Evolutionary conservation across 2,888 invertebrate genomes (phyloP).

Genomic region (Tuta absoluta): DNA sequence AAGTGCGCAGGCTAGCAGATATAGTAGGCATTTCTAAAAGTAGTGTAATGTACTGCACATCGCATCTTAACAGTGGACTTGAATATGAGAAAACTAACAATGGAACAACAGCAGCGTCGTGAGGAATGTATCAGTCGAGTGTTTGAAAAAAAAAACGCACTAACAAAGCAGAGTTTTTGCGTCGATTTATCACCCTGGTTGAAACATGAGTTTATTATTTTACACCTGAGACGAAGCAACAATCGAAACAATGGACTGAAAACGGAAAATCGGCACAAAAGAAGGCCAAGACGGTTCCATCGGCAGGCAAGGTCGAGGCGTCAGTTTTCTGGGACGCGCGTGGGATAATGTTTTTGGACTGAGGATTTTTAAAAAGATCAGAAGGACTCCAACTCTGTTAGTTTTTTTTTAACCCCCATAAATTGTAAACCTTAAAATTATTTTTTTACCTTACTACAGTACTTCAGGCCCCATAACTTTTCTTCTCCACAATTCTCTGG

Average conservation of each 20-base stretch:
- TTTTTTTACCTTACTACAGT: too few relatives aligned
- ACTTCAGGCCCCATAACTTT: too few relatives aligned
- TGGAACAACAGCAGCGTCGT: conserved; percentile 30
- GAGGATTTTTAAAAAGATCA: too few relatives aligned
- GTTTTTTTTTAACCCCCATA: too few relatives aligned
- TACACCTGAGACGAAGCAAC: conserved; percentile 32
- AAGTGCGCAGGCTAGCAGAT: neutral
- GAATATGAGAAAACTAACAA: conserved; percentile 31
- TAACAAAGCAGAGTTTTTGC: conserved; percentile 28
- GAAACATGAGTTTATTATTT: conserved; percentile 27
- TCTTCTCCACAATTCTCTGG: too few relatives aligned
- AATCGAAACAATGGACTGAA: conserved; percentile 30
- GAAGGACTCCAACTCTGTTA: too few relatives aligned
- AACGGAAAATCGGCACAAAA: conserved; percentile 20
- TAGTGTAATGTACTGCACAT: conserved; percentile 31
- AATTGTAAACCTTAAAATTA: too few relatives aligned
- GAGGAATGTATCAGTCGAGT: conserved; percentile 29
- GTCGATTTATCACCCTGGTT: conserved; percentile 16
- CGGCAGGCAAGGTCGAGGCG: conserved; percentile 25
- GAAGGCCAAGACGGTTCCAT: conserved; percentile 28
- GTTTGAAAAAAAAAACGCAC: conserved; percentile 32
- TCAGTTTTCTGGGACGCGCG: conserved; percentile 17
- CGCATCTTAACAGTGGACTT: conserved; percentile 32
- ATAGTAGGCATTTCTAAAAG: conserved; percentile 22
- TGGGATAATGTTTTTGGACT: too few relatives aligned